These are phyloP conservation scores for Hemibagrus guttatus DNA, from an alignment of 2,797 vertebrate species.

Conservation along the genomic window DNA sequence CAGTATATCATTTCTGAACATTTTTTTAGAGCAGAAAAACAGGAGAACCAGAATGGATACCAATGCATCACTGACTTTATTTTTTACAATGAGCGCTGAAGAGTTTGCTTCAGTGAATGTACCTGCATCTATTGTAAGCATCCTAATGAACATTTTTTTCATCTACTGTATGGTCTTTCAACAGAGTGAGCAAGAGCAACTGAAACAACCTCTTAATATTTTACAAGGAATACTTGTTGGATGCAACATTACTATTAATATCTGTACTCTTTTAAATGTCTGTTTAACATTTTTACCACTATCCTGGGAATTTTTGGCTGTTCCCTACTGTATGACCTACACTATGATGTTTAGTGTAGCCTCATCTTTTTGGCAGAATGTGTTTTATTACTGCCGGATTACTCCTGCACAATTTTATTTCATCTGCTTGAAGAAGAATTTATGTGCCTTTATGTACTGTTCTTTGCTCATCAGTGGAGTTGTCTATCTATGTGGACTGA, in stretches of 20 bases:
- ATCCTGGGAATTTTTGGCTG: no score
- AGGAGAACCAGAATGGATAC: background rate
- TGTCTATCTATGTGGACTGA: background rate
- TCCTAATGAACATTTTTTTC: constrained; percentile 61
- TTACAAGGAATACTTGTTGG: constrained; percentile 55
- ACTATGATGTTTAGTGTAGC: constrained; percentile 43
- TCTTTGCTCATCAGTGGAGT: constrained; percentile 33
- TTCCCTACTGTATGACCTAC: background rate
- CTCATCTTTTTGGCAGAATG: constrained; percentile 56
- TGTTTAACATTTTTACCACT: background rate
- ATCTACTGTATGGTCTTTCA: constrained; percentile 53
- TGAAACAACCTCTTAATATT: constrained; percentile 60
- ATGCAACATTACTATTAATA: constrained; percentile 31
- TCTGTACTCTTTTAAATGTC: background rate
- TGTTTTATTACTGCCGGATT: constrained; percentile 64
- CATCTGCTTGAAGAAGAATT: constrained; percentile 62
- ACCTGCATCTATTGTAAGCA: constrained; percentile 31
- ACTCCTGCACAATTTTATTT: constrained; percentile 51
- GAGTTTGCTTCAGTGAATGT: constrained; percentile 41
- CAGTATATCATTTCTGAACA: background rate
- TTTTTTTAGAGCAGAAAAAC: background rate
- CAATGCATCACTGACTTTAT: background rate
- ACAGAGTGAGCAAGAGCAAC: background rate
- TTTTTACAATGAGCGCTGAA: background rate
- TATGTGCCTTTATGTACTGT: constrained; percentile 49